phyloP scores from a whole-genome alignment of 2,113 vertebrate species.

The Brachirus orientalis region DNA sequence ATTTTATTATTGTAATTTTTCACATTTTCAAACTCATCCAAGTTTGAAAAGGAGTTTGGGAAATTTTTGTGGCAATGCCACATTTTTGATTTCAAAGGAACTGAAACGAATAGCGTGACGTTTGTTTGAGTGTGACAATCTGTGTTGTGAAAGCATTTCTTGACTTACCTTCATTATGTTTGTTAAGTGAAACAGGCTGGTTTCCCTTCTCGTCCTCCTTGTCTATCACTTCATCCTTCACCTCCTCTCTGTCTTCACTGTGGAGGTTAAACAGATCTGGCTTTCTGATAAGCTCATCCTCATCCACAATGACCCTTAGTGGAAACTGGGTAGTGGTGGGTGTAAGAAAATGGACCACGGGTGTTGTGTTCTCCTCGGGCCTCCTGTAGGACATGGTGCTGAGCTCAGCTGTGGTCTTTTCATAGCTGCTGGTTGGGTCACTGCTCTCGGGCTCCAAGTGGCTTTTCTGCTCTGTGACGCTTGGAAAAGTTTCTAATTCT shows the following conservation, averaged over 20 bases:
- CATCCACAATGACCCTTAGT: constrained; percentile 47
- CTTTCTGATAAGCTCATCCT: constrained; percentile 54
- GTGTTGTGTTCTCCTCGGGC: constrained; percentile 31
- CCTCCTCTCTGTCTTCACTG: constrained; percentile 57
- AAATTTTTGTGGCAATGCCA: too few species aligned
- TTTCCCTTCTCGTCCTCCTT: constrained; percentile 69
- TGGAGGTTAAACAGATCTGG: constrained; percentile 61
- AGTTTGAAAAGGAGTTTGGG: too few species aligned
- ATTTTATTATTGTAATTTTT: too few species aligned
- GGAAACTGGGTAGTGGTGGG: constrained; percentile 71
- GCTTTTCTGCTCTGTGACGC: constrained; percentile 20
- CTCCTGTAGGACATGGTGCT: constrained; percentile 5
- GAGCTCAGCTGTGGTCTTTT: constrained; percentile 14
- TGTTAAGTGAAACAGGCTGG: constrained; percentile 55
- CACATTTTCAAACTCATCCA: too few species aligned
- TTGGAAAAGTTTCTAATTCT: constrained; percentile 16
- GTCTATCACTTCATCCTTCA: constrained; percentile 21
- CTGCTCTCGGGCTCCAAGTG: constrained; percentile 11
- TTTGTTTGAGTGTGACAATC: too few species aligned
- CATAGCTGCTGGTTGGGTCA: constrained; percentile 15
- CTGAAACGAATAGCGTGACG: too few species aligned
- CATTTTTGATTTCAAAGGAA: too few species aligned
- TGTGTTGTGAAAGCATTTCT: neutral
- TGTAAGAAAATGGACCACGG: constrained; percentile 58
- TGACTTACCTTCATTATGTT: constrained; percentile 83